Conservation (phyloP, 2,888 invertebrate species). For the Thereva unica region DNA sequence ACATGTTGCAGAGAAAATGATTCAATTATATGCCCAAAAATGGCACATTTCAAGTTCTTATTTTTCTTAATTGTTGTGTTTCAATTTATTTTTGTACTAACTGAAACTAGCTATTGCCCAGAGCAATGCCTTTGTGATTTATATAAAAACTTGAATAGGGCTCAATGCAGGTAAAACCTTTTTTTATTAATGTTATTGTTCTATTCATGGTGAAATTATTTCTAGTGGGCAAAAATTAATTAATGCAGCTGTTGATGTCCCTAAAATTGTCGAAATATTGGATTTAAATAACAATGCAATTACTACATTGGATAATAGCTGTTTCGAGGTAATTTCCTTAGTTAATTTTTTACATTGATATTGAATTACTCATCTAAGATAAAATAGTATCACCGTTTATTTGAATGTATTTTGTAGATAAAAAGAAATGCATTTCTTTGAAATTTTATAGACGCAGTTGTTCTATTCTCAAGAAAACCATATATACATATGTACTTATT, state of each 20-base stretch:
- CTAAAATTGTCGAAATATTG: constrained; percentile 64
- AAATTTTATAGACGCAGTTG: too few relatives aligned
- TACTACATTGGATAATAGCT: constrained; percentile 64
- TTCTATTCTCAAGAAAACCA: too few relatives aligned
- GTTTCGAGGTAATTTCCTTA: constrained; percentile 62
- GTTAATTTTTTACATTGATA: constrained; percentile 6
- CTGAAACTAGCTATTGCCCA: constrained; percentile 47
- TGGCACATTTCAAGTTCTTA: too few relatives aligned
- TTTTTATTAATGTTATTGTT: constrained; percentile 58
- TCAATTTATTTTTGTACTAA: background rate
- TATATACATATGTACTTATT: too few relatives aligned
- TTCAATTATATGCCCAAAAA: too few relatives aligned
- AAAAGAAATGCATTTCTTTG: too few relatives aligned
- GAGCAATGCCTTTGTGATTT: constrained; percentile 52
- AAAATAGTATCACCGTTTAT: too few relatives aligned
- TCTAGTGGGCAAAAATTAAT: constrained; percentile 64
- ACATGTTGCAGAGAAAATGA: too few relatives aligned
- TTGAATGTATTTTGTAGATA: too few relatives aligned
- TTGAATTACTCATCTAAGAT: background rate
- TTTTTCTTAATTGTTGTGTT: background rate
- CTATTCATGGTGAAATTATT: constrained; percentile 3
- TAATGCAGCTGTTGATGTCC: constrained; percentile 64
- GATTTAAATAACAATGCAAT: constrained; percentile 67
- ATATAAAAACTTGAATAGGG: constrained; percentile 51
- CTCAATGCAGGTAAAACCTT: constrained; percentile 52